phyloP scores from a whole-genome alignment of 2,797 vertebrate species.

The Coregonus suidteri region DNA sequence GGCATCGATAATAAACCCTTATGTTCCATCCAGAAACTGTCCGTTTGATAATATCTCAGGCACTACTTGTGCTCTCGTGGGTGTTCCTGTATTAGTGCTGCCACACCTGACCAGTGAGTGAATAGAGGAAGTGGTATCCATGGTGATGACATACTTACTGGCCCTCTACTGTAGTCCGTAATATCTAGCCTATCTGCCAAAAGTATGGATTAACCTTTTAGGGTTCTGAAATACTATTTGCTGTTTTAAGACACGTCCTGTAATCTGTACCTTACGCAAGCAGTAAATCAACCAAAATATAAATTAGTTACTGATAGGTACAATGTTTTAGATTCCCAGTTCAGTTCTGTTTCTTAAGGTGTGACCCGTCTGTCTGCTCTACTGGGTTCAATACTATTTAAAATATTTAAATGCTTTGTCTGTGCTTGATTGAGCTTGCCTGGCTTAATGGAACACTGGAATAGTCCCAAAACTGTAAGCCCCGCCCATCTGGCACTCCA shows the following conservation, averaged over 20 bases:
- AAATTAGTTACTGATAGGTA: not conserved
- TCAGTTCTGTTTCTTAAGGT: not conserved
- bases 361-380: too few species aligned
- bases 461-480: too few species aligned
- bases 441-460: too few species aligned
- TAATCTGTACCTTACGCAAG: not conserved
- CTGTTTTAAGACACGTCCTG: not conserved
- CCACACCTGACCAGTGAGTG: slow-evolving; percentile 9
- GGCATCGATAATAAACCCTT: not conserved
- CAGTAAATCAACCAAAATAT: not conserved
- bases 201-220: not conserved
- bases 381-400: too few species aligned
- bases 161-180: too few species aligned
- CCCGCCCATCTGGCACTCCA: too few species aligned
- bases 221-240: not conserved
- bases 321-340: not conserved
- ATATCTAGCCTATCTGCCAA: too few species aligned
- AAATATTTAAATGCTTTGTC: too few species aligned
- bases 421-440: too few species aligned
- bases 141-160: not conserved
- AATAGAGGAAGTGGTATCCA: slow-evolving; percentile 27
- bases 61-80: not conserved
- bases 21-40: not conserved
- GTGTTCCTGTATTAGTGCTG: slow-evolving; percentile 24
- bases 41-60: slow-evolving; percentile 6